These are phyloP conservation scores for Sarcoramphus papa DNA, from an alignment of 2,797 vertebrate species.

Conservation along the genomic window DNA sequence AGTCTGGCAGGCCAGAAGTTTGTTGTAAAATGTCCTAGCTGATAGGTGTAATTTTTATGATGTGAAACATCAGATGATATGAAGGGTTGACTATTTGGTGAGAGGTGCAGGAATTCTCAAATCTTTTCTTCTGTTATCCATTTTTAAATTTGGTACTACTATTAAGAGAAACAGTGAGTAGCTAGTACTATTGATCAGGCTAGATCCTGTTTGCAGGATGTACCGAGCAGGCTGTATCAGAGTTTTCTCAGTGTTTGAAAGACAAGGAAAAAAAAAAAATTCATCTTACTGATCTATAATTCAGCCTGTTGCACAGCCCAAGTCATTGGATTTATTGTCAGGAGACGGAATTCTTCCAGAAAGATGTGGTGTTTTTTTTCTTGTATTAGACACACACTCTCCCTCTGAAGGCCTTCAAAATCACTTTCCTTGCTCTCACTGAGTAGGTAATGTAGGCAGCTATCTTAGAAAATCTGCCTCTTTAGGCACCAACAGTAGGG, in stretches of 20 bases:
- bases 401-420: not conserved
- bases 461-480: not conserved
- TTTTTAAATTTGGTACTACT: not conserved
- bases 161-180: not conserved
- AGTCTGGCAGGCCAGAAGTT: not conserved
- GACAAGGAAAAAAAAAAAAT: not conserved
- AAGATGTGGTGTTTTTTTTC: not conserved
- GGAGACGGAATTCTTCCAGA: not conserved
- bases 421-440: not conserved
- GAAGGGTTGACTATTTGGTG: not conserved
- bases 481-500: not conserved
- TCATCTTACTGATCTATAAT: not conserved
- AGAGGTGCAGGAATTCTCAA: not conserved
- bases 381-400: not conserved
- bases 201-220: not conserved
- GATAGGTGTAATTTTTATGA: not conserved
- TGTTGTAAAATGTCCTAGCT: not conserved
- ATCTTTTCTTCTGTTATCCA: not conserved
- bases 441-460: not conserved
- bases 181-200: not conserved
- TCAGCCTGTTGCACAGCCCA: not conserved
- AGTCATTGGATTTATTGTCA: not conserved
- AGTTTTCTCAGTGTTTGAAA: not conserved
- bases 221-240: not conserved
- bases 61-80: not conserved